Evolutionary conservation across 2,888 invertebrate genomes (phyloP).

Genomic region (Tenthredo mesomela): DNA sequence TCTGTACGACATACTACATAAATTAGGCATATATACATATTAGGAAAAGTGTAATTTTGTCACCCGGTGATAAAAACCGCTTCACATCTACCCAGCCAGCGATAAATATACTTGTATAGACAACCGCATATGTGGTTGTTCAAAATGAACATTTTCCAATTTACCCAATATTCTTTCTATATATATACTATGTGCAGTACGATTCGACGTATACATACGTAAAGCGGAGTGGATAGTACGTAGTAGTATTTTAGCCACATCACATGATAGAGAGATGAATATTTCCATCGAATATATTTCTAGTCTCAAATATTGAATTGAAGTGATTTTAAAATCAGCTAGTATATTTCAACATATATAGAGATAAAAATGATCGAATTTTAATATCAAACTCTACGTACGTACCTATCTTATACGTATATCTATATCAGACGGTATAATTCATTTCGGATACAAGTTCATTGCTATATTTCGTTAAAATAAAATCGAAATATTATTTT

Average conservation of each 20-base stretch:
- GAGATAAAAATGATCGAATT: background rate
- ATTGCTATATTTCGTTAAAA: background rate
- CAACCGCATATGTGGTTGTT: background rate
- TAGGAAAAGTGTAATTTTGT: background rate
- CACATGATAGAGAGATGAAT: background rate
- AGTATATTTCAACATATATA: background rate
- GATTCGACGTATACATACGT: background rate
- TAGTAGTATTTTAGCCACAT: background rate
- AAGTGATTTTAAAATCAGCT: background rate
- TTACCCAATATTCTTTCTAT: background rate
- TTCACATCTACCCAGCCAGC: background rate
- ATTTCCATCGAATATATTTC: background rate
- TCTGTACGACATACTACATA: background rate
- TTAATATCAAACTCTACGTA: background rate
- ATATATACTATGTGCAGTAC: background rate
- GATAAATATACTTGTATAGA: background rate
- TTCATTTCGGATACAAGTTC: background rate
- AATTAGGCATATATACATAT: no score
- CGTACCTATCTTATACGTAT: no score
- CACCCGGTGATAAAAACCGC: background rate
- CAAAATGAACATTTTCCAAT: conserved; percentile 25
- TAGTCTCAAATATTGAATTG: background rate
- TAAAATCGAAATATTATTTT: no score
- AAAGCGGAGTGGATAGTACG: background rate
- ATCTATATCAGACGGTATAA: no score